Percentiles rank a stretch among this genome's conserved stretches.
These are phyloP conservation scores for Callipepla squamata DNA, from an alignment of 2,113 vertebrate species.

Conservation along the genomic window DNA sequence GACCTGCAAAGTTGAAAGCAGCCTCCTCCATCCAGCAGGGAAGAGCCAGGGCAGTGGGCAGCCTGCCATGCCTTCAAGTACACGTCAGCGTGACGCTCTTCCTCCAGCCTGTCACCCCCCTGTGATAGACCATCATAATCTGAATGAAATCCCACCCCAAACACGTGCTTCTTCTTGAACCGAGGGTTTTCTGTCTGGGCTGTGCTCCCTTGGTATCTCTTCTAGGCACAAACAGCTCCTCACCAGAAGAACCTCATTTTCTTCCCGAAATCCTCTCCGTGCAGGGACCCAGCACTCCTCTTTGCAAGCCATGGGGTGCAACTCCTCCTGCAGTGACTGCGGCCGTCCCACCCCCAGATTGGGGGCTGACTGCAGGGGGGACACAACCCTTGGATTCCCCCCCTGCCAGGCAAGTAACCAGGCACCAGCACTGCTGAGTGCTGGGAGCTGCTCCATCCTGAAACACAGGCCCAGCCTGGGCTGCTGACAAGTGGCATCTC, in stretches of 20 bases:
- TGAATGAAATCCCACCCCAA: not conserved
- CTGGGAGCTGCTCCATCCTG: not conserved
- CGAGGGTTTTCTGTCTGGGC: not conserved
- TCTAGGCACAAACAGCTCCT: not conserved
- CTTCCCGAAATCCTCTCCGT: accelerated
- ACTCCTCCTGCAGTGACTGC: not conserved
- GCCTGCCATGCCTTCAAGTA: accelerated
- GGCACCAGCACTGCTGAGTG: not conserved
- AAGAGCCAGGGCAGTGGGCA: not conserved
- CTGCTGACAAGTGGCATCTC: accelerated
- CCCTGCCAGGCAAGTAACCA: not conserved
- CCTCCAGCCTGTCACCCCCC: not conserved
- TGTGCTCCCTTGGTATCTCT: not conserved
- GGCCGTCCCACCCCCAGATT: not conserved
- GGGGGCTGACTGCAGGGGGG: not conserved
- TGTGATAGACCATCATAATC: not conserved
- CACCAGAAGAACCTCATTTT: not conserved
- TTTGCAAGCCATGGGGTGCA: not conserved
- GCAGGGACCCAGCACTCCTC: not conserved
- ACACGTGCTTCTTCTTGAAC: not conserved
- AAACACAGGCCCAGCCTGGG: too few species aligned
- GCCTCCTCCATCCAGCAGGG: not conserved
- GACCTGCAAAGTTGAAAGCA: not conserved
- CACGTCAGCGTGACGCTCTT: not conserved
- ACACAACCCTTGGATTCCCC: not conserved